Base-by-base conservation (phyloP, 1,140 invertebrate species). In the Tenebrio molitor region DNA sequence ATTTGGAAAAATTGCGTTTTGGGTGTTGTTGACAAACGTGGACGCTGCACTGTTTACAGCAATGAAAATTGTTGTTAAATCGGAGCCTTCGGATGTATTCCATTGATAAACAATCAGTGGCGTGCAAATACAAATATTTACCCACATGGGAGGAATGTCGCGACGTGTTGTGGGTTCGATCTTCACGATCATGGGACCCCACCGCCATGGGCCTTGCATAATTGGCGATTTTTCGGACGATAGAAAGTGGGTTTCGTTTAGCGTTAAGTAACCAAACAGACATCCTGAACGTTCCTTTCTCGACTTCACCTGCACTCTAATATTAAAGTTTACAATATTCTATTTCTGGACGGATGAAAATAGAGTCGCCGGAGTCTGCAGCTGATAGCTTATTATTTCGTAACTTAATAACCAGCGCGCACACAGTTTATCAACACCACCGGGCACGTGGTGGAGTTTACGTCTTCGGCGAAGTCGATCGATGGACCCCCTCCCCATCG, bases 331-430 rank as follows among this genome's bases (percentile, higher is more conserved):
- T 58, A 58, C 50, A 23, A 25, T 25, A 58, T 21, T 58, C 19
- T 58, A 58, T 58, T 58, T 25, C n/a, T 5, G 15, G 50, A n/a
- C 15, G 15, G 50, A 58, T 29, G 25, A 58, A 58, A 58, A 58
- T 58, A 58, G 50, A n/a, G 8, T 14, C 21, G 21, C 21, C 29
- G 19, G 14, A 58, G 50, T 58, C n/a, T 58, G 50, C 21, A 58
- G 50, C 50, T 58, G 50, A 53, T 53, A 39, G 46, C n/a, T 58
- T 58, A 58, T 58, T 58, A 58, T 58, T 58, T 58, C 50, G 50
- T 58, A 58, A 58, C 50, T 5, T 58, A 58, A 58, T 58, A 58
- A 58, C 23, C 23, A 25, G 21, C 16, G 17, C 46, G 44, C n/a
- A n/a, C n/a, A 23, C 10, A 21, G 16, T 19, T 29, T 58, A 25